Percentiles rank a stretch among this genome's conserved stretches.
phyloP scores from a whole-genome alignment of 2,888 invertebrate genomes.

The Endomychus coccineus region DNA sequence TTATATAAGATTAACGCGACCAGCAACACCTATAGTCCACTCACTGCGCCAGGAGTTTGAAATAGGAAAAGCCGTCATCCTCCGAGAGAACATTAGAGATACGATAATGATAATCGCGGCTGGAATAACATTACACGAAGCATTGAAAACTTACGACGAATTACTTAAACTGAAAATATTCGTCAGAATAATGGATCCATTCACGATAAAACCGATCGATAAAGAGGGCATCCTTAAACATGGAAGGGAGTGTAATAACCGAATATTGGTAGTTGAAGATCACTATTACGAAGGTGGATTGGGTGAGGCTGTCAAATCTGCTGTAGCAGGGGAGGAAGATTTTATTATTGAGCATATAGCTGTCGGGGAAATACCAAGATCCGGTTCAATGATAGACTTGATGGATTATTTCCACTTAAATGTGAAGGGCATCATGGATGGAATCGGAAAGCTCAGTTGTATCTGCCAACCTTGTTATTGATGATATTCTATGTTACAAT shows the following conservation, averaged over 20 bases:
- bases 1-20: constrained; percentile 88
- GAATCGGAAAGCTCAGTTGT: constrained; percentile 9
- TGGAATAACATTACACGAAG: constrained; percentile 84
- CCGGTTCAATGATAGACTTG: constrained; percentile 77
- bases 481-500: no score
- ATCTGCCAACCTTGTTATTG: constrained; percentile 10
- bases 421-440: constrained; percentile 6
- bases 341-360: constrained; percentile 64
- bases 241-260: constrained; percentile 65
- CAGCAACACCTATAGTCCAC: constrained; percentile 77
- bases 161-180: constrained; percentile 59
- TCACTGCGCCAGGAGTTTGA: constrained; percentile 66
- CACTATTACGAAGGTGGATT: constrained; percentile 90
- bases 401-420: constrained; percentile 66
- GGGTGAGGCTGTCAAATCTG: constrained; percentile 85
- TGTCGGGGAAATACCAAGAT: constrained; percentile 75
- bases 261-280: constrained; percentile 85
- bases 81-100: constrained; percentile 64
- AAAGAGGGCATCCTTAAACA: constrained; percentile 58
- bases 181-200: constrained; percentile 82
- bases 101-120: constrained; percentile 76
- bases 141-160: constrained; percentile 67
- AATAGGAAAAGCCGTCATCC: constrained; percentile 65
- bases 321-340: constrained; percentile 59
- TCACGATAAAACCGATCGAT: constrained; percentile 90